phyloP scores from a whole-genome alignment of 2,113 vertebrate species.

The Ophthalmolycus amberensis region DNA sequence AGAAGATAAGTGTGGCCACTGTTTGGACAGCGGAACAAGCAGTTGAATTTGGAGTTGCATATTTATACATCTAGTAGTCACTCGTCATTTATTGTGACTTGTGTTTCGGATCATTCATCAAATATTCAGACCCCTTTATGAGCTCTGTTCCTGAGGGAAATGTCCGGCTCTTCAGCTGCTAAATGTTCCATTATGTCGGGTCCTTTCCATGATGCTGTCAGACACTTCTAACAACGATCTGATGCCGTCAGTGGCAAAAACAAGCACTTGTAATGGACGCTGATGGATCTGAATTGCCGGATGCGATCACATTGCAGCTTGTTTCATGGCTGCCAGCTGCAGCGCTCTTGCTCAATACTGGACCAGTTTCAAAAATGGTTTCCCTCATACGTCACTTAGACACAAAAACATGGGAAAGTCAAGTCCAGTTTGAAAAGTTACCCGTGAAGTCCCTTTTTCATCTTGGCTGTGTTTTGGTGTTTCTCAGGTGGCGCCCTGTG shows the following conservation, averaged over 20 bases:
- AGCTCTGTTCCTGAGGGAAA: background rate
- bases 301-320: too few relatives aligned
- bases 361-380: too few relatives aligned
- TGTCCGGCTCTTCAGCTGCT: background rate
- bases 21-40: background rate
- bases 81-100: background rate
- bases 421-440: too few relatives aligned
- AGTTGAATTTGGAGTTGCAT: background rate
- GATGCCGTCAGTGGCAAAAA: too few relatives aligned
- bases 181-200: background rate
- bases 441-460: background rate
- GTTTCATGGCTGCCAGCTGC: too few relatives aligned
- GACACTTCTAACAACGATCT: too few relatives aligned
- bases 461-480: background rate
- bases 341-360: too few relatives aligned
- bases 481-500: conserved; percentile 88
- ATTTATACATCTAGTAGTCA: background rate
- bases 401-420: too few relatives aligned
- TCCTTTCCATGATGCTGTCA: too few relatives aligned
- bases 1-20: background rate
- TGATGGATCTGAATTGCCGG: too few relatives aligned
- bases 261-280: too few relatives aligned
- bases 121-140: background rate
- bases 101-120: background rate
- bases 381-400: too few relatives aligned